These are phyloP conservation scores for Aphaenogaster floridana DNA, from an alignment of 1,140 invertebrate genomes.

Conservation along the genomic window DNA sequence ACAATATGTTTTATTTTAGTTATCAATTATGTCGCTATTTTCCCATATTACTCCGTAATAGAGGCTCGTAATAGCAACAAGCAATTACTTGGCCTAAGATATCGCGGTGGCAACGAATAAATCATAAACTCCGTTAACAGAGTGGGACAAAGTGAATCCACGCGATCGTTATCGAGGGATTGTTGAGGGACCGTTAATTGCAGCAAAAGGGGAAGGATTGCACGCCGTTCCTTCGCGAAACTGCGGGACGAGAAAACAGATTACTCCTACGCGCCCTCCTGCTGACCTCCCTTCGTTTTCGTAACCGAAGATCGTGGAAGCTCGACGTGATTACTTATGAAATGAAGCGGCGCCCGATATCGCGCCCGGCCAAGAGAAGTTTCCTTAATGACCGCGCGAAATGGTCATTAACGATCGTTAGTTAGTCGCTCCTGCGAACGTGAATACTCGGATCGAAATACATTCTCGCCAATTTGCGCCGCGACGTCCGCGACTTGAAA, in stretches of 20 bases:
- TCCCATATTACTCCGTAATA: neutral
- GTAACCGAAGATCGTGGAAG: slow-evolving; percentile 68
- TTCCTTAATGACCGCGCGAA: slow-evolving; percentile 73
- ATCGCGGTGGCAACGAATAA: slow-evolving; percentile 25
- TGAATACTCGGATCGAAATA: slow-evolving; percentile 13
- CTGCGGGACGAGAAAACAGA: slow-evolving; percentile 40
- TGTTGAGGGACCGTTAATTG: slow-evolving; percentile 65
- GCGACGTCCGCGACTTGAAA: slow-evolving; percentile 22
- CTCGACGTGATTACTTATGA: slow-evolving; percentile 68
- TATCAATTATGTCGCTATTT: neutral
- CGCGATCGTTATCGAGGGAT: slow-evolving; percentile 54
- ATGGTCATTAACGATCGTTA: slow-evolving; percentile 75
- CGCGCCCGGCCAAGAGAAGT: slow-evolving; percentile 44
- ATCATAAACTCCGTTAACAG: slow-evolving; percentile 28
- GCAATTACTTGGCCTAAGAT: slow-evolving; percentile 16
- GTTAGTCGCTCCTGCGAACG: slow-evolving; percentile 29
- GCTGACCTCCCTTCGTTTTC: slow-evolving; percentile 65
- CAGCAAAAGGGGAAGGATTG: slow-evolving; percentile 41
- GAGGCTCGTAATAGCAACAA: neutral
- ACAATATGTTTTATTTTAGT: neutral
- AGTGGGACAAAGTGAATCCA: slow-evolving; percentile 15
- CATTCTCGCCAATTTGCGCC: slow-evolving; percentile 18
- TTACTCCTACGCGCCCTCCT: slow-evolving; percentile 2
- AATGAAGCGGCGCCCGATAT: slow-evolving; percentile 59
- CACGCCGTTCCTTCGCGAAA: neutral